phyloP scores from a whole-genome alignment of 1,140 invertebrate genomes.

The Procambarus virginalis region DNA sequence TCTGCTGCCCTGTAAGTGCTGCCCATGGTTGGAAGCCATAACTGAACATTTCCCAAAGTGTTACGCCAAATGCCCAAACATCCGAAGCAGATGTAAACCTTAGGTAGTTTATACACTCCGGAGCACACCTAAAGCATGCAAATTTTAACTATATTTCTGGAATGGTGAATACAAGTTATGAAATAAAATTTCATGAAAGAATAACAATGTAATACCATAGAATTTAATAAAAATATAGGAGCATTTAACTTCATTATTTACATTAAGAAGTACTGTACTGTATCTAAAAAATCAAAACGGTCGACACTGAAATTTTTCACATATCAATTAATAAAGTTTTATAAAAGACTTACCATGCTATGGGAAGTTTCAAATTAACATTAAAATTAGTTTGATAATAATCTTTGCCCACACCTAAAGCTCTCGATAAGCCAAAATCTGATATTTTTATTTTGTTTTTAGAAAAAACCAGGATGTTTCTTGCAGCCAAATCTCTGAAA shows the following conservation, averaged over 20 bases:
- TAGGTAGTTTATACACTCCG: slow-evolving; percentile 97
- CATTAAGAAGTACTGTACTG: not conserved
- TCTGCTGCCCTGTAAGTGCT: slow-evolving; percentile 95
- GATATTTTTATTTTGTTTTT: slow-evolving; percentile 98
- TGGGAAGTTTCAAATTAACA: slow-evolving; percentile 96
- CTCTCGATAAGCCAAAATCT: slow-evolving; percentile 96
- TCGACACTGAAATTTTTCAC: too few species aligned
- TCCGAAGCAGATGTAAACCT: slow-evolving; percentile 97
- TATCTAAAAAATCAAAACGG: too few species aligned
- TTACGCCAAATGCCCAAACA: slow-evolving; percentile 98
- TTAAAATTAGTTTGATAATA: slow-evolving; percentile 99
- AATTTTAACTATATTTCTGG: not conserved
- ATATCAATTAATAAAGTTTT: not conserved
- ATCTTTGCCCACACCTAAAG: slow-evolving; percentile 97
- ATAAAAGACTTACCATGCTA: slow-evolving; percentile 87
- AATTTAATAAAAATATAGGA: not conserved
- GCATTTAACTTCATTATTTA: not conserved
- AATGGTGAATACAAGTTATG: not conserved
- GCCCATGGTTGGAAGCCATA: slow-evolving; percentile 99
- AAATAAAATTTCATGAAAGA: slow-evolving; percentile 19
- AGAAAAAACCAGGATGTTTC: slow-evolving; percentile 96
- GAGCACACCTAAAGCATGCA: slow-evolving; percentile 85
- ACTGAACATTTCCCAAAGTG: slow-evolving; percentile 99
- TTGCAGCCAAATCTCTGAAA: slow-evolving; percentile 89
- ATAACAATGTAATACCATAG: not conserved